Conservation (phyloP, 2,888 invertebrate species). For the Drosophila monieri region DNA sequence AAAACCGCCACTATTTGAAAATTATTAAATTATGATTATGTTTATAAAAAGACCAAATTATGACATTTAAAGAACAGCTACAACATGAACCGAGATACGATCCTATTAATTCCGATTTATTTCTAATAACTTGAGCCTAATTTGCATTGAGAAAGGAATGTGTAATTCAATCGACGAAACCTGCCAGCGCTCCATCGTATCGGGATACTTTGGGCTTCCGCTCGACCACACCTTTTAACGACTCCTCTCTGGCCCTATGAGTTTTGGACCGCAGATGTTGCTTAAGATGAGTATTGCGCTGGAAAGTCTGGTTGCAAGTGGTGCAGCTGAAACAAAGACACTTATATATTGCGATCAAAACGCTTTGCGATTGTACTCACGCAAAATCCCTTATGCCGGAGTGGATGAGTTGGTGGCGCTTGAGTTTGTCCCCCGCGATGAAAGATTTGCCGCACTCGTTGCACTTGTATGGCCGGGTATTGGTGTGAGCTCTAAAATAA, state of each 20-base stretch:
- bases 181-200: background rate
- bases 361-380: background rate
- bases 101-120: background rate
- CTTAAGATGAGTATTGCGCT: slow-evolving; percentile 2
- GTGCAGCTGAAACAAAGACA: background rate
- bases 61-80: no score
- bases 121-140: background rate
- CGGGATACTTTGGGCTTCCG: background rate
- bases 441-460: background rate
- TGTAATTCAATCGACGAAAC: background rate
- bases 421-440: background rate
- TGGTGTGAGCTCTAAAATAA: background rate
- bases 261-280: background rate
- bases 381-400: background rate
- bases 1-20: background rate
- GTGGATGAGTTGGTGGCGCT: background rate
- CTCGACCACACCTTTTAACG: background rate
- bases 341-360: background rate
- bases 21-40: no score
- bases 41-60: no score
- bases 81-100: no score
- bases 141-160: background rate
- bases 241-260: background rate
- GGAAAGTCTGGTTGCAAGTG: background rate
- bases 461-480: slow-evolving; percentile 2